Evolutionary conservation across 1,140 invertebrate species (phyloP), one percentile per base, ranked within the genome.

Genomic region (Ceratoteleas bidentatus): DNA sequence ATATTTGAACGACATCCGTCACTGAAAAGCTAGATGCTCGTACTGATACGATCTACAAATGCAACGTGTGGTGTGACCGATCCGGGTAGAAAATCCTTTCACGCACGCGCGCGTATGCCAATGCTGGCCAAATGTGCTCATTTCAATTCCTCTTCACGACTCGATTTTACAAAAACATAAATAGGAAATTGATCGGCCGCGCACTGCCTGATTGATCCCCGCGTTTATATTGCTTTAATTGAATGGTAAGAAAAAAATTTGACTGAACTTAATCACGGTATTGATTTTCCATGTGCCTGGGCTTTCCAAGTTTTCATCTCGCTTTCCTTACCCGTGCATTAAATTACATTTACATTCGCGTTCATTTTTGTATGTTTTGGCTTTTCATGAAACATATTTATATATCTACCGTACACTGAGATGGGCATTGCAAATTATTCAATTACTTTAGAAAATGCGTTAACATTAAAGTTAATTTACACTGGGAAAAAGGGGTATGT

Each of bases 31-130:
- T 61, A 57, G 72, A 64, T 74, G 56, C 56, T 76, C 56, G 69
- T 32, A 84, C 83, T 84, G 83, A 82, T 84, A 84, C 70, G 65
- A 81, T 81, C 73, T 64, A 60, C 73, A 38, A 81, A 81, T 74
- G 78, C 69, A 73, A 81, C 68, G 52, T 82, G 74, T 64, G 47
- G 60, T 58, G 56, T 49, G 70, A 73, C 83, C 74, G 66, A 75
- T 58, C 73, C 65, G 32, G 45, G 61, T n/a, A 68, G 83, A 75
- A 84, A 75, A 75, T 64, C 61, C 60, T 79, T 81, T 74, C 64
- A 58, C 82, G 78, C 78, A 73, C 36, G 82, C 82, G 78, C 77
- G 40, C 16, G 9, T 7, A 24, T 45, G 36, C 24, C 45, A 65
- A 14, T 40, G 40, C 33, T 54, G 45, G 50, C 24, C 34, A 50